A percentile compares a stretch with the other conserved stretches of the same genome.
Conservation (phyloP, 2,888 invertebrate species). For the Caenorhabditis zanzibari region DNA sequence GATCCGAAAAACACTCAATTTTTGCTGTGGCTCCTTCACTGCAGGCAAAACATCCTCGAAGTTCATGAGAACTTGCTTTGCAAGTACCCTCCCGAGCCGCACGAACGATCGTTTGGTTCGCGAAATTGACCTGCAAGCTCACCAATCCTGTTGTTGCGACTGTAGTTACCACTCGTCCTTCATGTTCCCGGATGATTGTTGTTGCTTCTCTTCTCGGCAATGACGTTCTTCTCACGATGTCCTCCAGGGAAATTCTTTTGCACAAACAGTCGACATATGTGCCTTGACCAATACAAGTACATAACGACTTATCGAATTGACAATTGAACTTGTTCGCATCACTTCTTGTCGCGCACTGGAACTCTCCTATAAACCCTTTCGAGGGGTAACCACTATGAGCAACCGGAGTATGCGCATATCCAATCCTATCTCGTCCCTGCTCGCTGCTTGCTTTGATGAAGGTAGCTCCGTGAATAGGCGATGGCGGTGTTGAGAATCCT, state of each 20-base stretch:
- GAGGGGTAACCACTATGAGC: neutral
- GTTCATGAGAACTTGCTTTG: neutral
- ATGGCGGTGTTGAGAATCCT: conserved; percentile 19
- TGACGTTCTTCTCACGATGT: neutral
- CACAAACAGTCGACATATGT: neutral
- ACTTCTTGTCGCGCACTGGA: neutral
- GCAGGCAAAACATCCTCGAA: neutral
- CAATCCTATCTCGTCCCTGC: neutral
- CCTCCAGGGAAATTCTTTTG: neutral
- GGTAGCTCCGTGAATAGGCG: conserved; percentile 23
- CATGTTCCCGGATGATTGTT: neutral
- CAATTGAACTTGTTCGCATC: conserved; percentile 1
- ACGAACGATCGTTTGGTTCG: neutral
- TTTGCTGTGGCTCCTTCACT: neutral
- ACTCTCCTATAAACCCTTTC: neutral
- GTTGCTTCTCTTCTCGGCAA: neutral
- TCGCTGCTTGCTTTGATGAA: conserved; percentile 11
- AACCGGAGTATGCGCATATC: neutral
- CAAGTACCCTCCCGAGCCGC: conserved; percentile 11
- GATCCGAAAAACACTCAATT: neutral
- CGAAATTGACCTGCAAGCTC: conserved; percentile 5
- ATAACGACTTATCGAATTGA: neutral
- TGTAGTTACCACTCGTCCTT: neutral
- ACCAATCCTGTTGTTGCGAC: conserved; percentile 2
- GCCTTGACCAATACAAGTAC: conserved; percentile 1